Conservation (phyloP, 2,888 invertebrate species). For the Cantharis lateralis region DNA sequence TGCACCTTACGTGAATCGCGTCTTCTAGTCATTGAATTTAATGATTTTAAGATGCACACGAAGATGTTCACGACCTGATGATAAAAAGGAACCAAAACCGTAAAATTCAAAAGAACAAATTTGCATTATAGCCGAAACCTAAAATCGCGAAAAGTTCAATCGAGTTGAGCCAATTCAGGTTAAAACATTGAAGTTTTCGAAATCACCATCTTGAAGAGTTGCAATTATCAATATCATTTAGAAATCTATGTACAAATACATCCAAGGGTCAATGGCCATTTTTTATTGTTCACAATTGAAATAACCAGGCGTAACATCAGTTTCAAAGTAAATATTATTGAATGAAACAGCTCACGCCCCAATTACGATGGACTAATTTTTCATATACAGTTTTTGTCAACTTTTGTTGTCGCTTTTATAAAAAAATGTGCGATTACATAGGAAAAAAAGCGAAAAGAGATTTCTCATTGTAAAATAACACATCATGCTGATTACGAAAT, state of each 20-base stretch:
- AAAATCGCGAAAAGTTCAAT: not conserved
- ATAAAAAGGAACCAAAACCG: not conserved
- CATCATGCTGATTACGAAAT: not conserved
- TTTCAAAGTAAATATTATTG: not conserved
- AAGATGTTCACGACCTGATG: not conserved
- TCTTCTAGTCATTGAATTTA: not conserved
- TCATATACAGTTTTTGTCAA: not conserved
- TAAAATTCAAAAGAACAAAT: not conserved
- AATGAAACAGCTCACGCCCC: not conserved
- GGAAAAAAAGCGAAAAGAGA: not conserved
- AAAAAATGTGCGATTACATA: not conserved
- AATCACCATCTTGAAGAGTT: not conserved
- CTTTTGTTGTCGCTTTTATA: not conserved
- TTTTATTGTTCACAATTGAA: not conserved
- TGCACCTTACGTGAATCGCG: not conserved
- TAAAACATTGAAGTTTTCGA: not conserved
- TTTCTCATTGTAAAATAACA: not conserved
- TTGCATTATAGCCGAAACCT: not conserved
- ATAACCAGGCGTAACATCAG: not conserved
- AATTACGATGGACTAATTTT: not conserved
- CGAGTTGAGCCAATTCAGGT: too few relatives aligned
- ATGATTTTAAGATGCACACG: not conserved
- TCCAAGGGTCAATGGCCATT: not conserved
- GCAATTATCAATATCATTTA: not conserved
- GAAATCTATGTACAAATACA: not conserved